These are phyloP conservation scores for Acanthis flammea DNA, from an alignment of 2,797 vertebrate genomes.

Conservation along the genomic window DNA sequence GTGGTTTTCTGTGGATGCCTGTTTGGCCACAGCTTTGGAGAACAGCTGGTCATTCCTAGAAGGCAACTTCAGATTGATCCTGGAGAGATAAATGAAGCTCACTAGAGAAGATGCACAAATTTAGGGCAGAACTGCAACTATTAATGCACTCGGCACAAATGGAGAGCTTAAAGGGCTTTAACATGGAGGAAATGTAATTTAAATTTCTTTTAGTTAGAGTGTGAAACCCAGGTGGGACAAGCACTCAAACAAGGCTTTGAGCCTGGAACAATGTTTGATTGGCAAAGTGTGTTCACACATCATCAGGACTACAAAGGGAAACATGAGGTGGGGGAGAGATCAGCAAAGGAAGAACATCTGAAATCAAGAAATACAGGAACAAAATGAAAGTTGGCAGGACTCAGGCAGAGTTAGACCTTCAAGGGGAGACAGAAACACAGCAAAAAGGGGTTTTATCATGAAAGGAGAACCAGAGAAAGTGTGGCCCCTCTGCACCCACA, in stretches of 20 bases:
- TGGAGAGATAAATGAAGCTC: neutral
- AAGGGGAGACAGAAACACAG: neutral
- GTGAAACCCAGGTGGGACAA: neutral
- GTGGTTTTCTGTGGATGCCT: neutral
- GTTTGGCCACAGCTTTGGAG: neutral
- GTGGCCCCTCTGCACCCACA: accelerated
- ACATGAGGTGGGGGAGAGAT: neutral
- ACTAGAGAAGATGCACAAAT: neutral
- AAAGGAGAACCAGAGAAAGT: neutral
- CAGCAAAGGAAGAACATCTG: neutral
- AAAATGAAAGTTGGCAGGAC: neutral
- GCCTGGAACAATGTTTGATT: neutral
- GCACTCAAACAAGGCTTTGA: neutral
- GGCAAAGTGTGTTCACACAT: neutral
- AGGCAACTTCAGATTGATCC: neutral
- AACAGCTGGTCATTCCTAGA: neutral
- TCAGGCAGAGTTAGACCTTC: neutral
- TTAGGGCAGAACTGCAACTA: neutral
- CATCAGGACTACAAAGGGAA: neutral
- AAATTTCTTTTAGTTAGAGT: neutral
- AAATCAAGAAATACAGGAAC: neutral
- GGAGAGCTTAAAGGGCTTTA: neutral
- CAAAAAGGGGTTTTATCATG: neutral
- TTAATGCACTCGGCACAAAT: neutral
- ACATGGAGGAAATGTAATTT: neutral